These are phyloP conservation scores for Meleagris gallopavo DNA, from an alignment of 2,113 vertebrate species.

Conservation along the genomic window DNA sequence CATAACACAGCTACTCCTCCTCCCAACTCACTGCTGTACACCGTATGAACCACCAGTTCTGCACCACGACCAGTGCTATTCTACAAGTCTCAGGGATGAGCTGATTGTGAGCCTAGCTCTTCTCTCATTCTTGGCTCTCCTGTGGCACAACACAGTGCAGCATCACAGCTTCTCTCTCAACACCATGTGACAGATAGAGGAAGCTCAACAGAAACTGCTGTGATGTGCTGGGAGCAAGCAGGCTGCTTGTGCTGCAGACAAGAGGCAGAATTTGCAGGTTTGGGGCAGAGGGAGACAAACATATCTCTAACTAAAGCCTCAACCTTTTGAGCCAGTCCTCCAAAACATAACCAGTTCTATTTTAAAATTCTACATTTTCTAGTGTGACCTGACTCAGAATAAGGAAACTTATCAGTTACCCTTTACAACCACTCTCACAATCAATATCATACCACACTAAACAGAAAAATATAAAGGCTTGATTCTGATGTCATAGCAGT, in stretches of 20 bases:
- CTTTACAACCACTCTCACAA: not conserved
- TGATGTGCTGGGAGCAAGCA: rapidly evolving
- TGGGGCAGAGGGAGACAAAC: not conserved
- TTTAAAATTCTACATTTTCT: not conserved
- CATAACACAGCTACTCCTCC: rapidly evolving
- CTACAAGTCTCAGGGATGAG: not conserved
- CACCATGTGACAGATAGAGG: rapidly evolving
- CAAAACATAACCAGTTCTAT: not conserved
- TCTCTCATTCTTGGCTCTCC: not conserved
- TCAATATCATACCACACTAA: too few species aligned
- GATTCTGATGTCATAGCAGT: not conserved
- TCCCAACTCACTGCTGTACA: rapidly evolving
- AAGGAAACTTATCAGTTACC: not conserved
- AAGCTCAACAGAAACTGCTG: not conserved
- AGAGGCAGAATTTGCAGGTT: not conserved
- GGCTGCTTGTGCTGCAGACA: not conserved
- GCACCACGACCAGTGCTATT: rapidly evolving
- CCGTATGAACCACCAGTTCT: not conserved
- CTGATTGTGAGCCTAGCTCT: not conserved
- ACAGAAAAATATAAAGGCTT: not conserved
- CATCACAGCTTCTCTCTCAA: not conserved
- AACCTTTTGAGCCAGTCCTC: not conserved
- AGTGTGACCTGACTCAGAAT: not conserved
- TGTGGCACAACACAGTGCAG: rapidly evolving
- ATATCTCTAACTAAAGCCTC: not conserved